Conservation (phyloP, 2,797 vertebrate genomes). For the Girardinus metallicus region DNA sequence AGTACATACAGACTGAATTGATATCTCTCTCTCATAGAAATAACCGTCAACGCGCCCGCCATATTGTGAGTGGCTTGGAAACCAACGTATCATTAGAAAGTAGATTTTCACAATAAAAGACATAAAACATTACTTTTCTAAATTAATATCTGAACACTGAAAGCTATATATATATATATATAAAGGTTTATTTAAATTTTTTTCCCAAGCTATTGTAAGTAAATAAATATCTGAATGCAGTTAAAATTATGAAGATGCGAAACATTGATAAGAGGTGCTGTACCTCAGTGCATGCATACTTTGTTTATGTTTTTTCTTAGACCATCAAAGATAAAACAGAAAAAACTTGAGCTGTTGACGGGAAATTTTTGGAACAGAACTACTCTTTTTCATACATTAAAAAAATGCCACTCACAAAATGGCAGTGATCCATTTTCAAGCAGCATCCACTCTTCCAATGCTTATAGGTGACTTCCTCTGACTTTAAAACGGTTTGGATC, state of each 20-base stretch:
- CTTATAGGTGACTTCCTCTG: not conserved
- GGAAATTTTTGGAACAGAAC: not conserved
- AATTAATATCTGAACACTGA: too few species aligned
- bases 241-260: not conserved
- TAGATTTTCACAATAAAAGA: not conserved
- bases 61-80: not conserved
- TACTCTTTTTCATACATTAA: not conserved
- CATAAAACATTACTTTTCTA: not conserved
- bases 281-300: not conserved
- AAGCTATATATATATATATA: not conserved
- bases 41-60: not conserved
- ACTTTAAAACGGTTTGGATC: not conserved
- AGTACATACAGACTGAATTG: not conserved
- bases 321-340: not conserved
- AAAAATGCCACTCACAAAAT: not conserved
- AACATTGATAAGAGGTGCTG: not conserved
- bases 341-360: not conserved
- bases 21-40: not conserved
- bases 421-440: not conserved
- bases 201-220: not conserved
- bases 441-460: not conserved
- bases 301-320: not conserved
- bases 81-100: not conserved
- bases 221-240: not conserved
- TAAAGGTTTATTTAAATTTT: not conserved